phyloP scores from a whole-genome alignment of 2,797 vertebrate species.

The Lacerta viridis region DNA sequence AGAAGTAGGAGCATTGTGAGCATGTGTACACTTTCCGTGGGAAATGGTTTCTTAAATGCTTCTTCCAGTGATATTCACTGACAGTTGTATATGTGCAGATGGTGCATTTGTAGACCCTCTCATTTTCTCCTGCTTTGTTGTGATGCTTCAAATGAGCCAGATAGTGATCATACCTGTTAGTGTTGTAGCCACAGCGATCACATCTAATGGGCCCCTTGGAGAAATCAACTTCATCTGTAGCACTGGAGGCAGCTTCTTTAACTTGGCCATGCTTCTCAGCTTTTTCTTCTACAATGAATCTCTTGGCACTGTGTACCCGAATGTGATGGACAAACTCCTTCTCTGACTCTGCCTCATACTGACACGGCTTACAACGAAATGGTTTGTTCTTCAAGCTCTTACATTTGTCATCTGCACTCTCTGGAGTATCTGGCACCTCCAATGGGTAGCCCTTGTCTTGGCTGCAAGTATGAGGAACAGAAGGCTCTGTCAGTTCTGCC shows the following conservation, averaged over 20 bases:
- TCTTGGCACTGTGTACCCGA: conserved; percentile 90
- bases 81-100: conserved; percentile 96
- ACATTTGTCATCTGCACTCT: conserved; percentile 79
- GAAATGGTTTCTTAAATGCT: conserved; percentile 97
- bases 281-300: conserved; percentile 92
- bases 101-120: conserved; percentile 93
- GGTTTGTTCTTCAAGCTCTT: conserved; percentile 91
- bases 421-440: conserved; percentile 61
- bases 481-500: conserved; percentile 43
- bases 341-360: conserved; percentile 92
- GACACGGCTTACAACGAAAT: conserved; percentile 95
- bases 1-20: conserved; percentile 96
- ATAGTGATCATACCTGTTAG: conserved; percentile 97
- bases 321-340: conserved; percentile 94
- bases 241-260: conserved; percentile 76
- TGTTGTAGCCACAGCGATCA: conserved; percentile 97
- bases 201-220: conserved; percentile 95
- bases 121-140: conserved; percentile 91
- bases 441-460: conserved; percentile 67
- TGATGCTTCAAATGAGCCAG: conserved; percentile 97
- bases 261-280: conserved; percentile 86
- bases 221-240: conserved; percentile 81
- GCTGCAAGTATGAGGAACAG: conserved; percentile 66
- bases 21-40: conserved; percentile 98
- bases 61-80: conserved; percentile 99